A percentile compares a stretch with the other conserved stretches of the same genome.
phyloP scores from a whole-genome alignment of 2,113 vertebrate species.

The Scatophagus argus region DNA sequence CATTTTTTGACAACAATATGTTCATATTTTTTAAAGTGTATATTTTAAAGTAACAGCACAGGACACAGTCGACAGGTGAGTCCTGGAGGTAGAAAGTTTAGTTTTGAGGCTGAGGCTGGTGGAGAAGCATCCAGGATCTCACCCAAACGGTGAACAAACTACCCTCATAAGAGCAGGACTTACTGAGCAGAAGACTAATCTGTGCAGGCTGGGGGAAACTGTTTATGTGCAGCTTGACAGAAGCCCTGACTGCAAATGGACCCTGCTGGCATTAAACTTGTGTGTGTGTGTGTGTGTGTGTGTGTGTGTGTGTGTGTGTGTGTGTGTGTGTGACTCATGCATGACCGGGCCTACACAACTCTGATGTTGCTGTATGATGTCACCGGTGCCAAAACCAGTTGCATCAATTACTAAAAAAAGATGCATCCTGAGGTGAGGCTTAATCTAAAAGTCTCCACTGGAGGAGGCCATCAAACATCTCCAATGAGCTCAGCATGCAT shows the following conservation, averaged over 20 bases:
- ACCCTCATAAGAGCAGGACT: too few relatives aligned
- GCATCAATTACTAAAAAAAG: conserved; percentile 35
- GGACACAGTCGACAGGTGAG: too few relatives aligned
- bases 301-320: not conserved
- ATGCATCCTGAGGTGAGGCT: not conserved
- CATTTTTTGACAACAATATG: not conserved
- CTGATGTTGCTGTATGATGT: not conserved
- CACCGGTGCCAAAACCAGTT: conserved; percentile 21
- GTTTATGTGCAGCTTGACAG: too few relatives aligned
- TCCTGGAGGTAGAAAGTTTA: too few relatives aligned
- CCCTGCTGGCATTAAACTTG: not conserved
- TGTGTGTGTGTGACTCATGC: not conserved
- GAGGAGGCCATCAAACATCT: conserved; percentile 19
- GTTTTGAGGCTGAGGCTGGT: too few relatives aligned
- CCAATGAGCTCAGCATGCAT: not conserved
- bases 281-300: not conserved
- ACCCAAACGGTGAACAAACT: too few relatives aligned
- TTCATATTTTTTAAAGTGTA: not conserved
- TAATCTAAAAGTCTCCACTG: conserved; percentile 12
- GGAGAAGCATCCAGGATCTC: too few relatives aligned
- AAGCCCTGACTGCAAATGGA: too few relatives aligned
- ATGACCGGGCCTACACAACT: not conserved
- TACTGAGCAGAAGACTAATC: too few relatives aligned
- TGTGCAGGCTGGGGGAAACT: too few relatives aligned
- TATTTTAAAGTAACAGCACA: too few relatives aligned